phyloP scores from a whole-genome alignment of 92 coral and sea anemone genomes.

The Actinostola sp. region DNA sequence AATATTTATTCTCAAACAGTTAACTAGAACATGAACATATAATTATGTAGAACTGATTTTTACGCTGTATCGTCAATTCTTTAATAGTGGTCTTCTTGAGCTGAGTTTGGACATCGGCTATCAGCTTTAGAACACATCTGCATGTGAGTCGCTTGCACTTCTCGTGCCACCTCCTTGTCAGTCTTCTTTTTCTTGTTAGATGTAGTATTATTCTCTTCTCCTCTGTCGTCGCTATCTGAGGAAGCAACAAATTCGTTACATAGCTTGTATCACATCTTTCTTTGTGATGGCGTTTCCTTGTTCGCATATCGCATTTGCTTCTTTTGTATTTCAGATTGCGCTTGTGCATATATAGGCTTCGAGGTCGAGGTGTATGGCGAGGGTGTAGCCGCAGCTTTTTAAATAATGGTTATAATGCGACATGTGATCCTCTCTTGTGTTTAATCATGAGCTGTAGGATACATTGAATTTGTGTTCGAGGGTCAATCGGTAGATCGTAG shows the following conservation, averaged over 20 bases:
- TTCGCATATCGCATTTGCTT: not conserved
- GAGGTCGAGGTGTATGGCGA: not conserved
- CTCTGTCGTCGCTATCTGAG: not conserved
- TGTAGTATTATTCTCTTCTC: not conserved
- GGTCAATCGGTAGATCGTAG: too few species aligned
- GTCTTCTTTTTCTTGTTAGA: not conserved
- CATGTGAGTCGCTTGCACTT: not conserved
- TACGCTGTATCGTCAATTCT: too few species aligned
- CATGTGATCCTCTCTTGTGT: not conserved
- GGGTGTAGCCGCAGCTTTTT: not conserved
- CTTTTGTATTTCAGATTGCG: not conserved
- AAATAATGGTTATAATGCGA: not conserved
- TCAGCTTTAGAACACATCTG: conserved; percentile 1
- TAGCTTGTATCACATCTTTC: not conserved
- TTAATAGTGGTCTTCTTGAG: too few species aligned
- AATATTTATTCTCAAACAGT: too few species aligned
- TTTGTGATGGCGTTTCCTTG: not conserved
- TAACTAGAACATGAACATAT: too few species aligned
- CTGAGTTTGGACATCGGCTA: not conserved
- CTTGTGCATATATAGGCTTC: not conserved
- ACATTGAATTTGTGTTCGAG: too few species aligned
- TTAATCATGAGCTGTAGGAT: too few species aligned
- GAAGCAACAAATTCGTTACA: not conserved
- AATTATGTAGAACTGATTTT: too few species aligned
- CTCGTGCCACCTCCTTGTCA: conserved; percentile 3